Conservation (phyloP, 2,888 invertebrate genomes). For the Pyrrhosoma nymphula region DNA sequence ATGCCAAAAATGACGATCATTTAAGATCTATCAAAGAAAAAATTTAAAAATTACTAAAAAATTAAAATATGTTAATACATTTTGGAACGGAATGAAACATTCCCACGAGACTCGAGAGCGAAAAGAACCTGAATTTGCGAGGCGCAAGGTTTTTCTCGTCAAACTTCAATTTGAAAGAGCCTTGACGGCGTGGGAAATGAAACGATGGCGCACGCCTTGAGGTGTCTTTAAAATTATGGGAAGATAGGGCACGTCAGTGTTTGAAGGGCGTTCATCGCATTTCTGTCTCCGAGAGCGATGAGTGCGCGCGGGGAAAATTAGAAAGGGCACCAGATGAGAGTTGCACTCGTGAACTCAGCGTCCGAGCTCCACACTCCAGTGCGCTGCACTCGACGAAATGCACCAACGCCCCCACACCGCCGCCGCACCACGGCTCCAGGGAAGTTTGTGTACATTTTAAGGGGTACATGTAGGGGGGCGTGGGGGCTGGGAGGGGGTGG, state of each 20-base stretch:
- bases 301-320: not conserved
- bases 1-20: no score
- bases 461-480: no score
- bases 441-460: conserved; percentile 27
- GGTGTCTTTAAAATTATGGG: not conserved
- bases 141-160: no score
- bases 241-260: not conserved
- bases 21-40: no score
- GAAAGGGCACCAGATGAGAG: not conserved
- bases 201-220: not conserved
- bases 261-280: not conserved
- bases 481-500: no score
- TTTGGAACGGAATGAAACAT: no score
- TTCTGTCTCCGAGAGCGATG: not conserved
- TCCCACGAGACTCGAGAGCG: no score
- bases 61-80: no score
- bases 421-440: not conserved
- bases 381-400: conserved; percentile 20
- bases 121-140: no score
- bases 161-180: not conserved
- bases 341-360: conserved; percentile 1
- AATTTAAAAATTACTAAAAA: no score
- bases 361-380: not conserved
- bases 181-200: not conserved
- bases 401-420: not conserved